Conservation (phyloP, 2,888 invertebrate genomes). For the Rosalia funebris region DNA sequence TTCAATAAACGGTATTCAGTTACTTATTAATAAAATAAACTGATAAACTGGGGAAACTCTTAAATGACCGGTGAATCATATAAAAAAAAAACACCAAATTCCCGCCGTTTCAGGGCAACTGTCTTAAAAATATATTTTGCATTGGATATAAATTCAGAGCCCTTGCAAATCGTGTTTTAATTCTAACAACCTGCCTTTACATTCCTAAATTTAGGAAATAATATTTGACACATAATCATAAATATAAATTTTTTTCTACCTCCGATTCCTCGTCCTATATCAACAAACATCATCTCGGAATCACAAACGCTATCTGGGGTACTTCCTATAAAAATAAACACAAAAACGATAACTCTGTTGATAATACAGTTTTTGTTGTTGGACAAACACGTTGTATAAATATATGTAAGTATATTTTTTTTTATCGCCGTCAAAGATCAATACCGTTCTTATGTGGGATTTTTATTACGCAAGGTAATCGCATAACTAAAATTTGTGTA, state of each 20-base stretch:
- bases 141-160: background rate
- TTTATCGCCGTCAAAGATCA: too few relatives aligned
- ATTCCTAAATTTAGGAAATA: too few relatives aligned
- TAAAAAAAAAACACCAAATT: too few relatives aligned
- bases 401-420: too few relatives aligned
- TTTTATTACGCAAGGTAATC: constrained; percentile 3
- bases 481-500: background rate
- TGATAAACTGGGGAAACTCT: too few relatives aligned
- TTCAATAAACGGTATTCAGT: background rate
- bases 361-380: constrained; percentile 3
- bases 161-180: constrained; percentile 1
- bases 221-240: too few relatives aligned
- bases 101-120: too few relatives aligned
- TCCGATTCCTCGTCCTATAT: too few relatives aligned
- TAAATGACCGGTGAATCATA: background rate
- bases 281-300: background rate
- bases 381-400: constrained; percentile 7
- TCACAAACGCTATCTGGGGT: background rate
- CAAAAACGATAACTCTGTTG: constrained; percentile 13
- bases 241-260: too few relatives aligned
- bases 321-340: constrained; percentile 3
- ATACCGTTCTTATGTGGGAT: background rate
- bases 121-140: background rate
- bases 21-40: background rate
- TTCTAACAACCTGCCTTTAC: background rate